Evolutionary conservation across 2,113 vertebrate species (phyloP).

Genomic region (Mesembrinibis cayennensis): DNA sequence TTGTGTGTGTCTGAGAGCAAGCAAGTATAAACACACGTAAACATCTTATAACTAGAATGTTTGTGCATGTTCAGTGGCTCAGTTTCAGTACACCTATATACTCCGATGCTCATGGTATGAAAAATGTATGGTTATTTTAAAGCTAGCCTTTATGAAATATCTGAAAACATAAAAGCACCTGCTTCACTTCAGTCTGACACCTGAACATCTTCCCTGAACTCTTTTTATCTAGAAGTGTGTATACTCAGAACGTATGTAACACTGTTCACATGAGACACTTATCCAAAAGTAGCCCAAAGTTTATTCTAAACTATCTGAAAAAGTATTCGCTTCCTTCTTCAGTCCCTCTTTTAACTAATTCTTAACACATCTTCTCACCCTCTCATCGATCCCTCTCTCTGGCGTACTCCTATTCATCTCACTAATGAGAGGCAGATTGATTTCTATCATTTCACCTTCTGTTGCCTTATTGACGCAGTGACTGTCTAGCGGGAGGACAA

Average conservation of each 20-base stretch:
- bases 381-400: not conserved
- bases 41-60: not conserved
- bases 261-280: not conserved
- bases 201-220: not conserved
- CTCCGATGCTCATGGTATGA: accelerated
- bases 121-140: not conserved
- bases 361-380: not conserved
- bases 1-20: not conserved
- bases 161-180: not conserved
- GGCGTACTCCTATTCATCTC: not conserved
- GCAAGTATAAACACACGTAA: not conserved
- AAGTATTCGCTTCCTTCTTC: not conserved
- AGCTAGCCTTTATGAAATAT: not conserved
- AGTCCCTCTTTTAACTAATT: not conserved
- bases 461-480: not conserved
- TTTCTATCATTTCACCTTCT: not conserved
- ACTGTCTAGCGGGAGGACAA: not conserved
- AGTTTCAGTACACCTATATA: not conserved
- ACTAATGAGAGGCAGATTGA: not conserved
- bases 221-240: not conserved
- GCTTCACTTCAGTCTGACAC: not conserved
- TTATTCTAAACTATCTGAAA: not conserved
- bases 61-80: not conserved
- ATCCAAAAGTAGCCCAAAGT: not conserved
- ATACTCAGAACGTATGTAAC: not conserved